Evolutionary conservation across 2,113 vertebrate species (phyloP), one percentile per base, ranked within the genome.

Genomic region (Menidia beryllina): DNA sequence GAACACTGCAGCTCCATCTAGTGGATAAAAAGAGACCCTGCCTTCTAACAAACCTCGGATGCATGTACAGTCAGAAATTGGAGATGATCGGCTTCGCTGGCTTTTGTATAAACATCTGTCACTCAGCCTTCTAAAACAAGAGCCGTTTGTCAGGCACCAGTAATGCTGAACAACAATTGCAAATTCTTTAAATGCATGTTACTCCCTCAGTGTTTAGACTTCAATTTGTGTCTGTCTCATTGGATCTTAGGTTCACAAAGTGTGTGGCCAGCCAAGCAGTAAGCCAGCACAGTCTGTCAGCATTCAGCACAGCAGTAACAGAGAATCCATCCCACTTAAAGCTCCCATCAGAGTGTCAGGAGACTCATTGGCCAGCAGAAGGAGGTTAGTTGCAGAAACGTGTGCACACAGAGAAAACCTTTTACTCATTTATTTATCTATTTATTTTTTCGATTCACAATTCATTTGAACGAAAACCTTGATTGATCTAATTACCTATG

Each of bases 201-300:
- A 41, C 47, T 52, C 34, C 17, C 9, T 56, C 48, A 24, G 54
- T 62, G 66, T 77, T 77, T 61, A 51, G 51, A 65, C 34, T 55
- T 63, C 53, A 41, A 60, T 54, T 38, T 70, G 43, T 58, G 41
- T 58, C 47, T 63, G 48, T 81, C 24, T 82, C 67, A 34, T 62
- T 23, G 47, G 58, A 23, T 64, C 58, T 53, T 81, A 94, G 96
- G 94, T 96, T 25, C 92, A 89, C 51, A 94, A 91, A 60, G 77
- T 94, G 55, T 96, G 96, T 79, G 95, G 96, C 24, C 82, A 61
- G 62, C 92, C 93, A n/a, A 73, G 82, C 66, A 94, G 92, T 82
- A 91, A 79, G 64, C 60, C 86, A 12, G 81, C 64, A 0, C 85
- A 91, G 75, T 91, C 92, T 6, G 52, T 89, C 81, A 79, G 68